Percentiles rank a stretch among this genome's conserved stretches.
These are phyloP conservation scores for Cenopis cana DNA, from an alignment of 2,888 invertebrate species.

Conservation along the genomic window DNA sequence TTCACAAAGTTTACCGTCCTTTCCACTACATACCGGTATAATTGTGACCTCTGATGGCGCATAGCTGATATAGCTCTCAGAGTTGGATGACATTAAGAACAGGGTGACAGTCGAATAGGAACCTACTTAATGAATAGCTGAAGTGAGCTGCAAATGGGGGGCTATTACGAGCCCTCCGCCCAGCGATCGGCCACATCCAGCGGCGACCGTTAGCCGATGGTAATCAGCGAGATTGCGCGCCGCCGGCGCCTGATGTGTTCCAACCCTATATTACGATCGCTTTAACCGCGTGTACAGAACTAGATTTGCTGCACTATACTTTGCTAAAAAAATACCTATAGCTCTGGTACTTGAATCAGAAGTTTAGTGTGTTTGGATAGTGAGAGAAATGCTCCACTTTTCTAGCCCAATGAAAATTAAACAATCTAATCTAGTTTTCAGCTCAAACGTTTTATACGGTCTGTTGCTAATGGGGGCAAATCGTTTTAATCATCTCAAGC, in stretches of 20 bases:
- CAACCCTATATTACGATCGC: slow-evolving; percentile 41
- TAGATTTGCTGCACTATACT: slow-evolving; percentile 7
- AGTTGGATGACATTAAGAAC: no score
- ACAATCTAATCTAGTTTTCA: slow-evolving; percentile 28
- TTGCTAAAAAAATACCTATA: slow-evolving; percentile 4
- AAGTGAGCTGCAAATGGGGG: slow-evolving; percentile 44
- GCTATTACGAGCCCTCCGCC: slow-evolving; percentile 48
- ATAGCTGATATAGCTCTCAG: no score
- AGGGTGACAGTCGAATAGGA: background rate
- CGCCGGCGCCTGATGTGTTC: slow-evolving; percentile 50
- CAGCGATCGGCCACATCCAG: slow-evolving; percentile 45
- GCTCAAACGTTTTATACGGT: slow-evolving; percentile 32
- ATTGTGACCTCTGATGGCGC: background rate
- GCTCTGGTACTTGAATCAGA: background rate
- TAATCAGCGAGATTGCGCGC: slow-evolving; percentile 64
- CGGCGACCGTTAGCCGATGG: slow-evolving; percentile 58
- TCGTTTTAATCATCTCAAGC: slow-evolving; percentile 39
- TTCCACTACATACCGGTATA: background rate
- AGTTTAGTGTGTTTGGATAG: background rate
- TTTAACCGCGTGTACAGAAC: slow-evolving; percentile 4
- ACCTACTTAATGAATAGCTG: background rate
- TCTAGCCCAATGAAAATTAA: background rate
- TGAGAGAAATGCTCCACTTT: background rate
- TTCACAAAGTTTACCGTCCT: background rate
- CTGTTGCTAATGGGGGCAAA: slow-evolving; percentile 44